These are phyloP conservation scores for Gymnocheta viridis DNA, from an alignment of 2,888 invertebrate species.

Conservation along the genomic window DNA sequence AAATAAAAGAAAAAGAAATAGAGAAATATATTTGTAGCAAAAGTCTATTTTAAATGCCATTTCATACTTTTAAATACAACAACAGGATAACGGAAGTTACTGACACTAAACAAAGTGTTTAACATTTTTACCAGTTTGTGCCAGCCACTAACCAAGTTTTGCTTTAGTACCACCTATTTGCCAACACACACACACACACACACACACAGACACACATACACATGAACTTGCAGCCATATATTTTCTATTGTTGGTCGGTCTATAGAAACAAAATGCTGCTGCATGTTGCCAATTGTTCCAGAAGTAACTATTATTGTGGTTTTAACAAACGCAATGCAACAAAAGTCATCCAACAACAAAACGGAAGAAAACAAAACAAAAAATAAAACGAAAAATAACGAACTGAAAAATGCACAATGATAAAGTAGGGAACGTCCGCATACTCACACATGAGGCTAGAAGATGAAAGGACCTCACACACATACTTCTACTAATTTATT, in stretches of 20 bases:
- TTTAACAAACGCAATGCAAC: constrained; percentile 72
- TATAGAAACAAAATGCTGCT: constrained; percentile 58
- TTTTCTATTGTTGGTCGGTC: constrained; percentile 42
- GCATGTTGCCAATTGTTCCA: constrained; percentile 58
- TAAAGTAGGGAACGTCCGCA: constrained; percentile 19
- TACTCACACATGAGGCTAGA: not conserved
- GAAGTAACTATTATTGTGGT: constrained; percentile 75
- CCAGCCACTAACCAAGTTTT: constrained; percentile 65
- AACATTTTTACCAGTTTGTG: constrained; percentile 75
- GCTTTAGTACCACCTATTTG: constrained; percentile 62
- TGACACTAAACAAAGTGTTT: constrained; percentile 81
- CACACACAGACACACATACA: not conserved
- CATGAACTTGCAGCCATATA: not conserved
- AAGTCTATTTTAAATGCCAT: constrained; percentile 69
- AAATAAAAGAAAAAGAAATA: not conserved
- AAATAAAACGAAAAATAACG: constrained; percentile 6
- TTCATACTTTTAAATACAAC: constrained; percentile 66
- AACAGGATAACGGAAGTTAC: constrained; percentile 76
- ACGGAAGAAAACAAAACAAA: constrained; percentile 69
- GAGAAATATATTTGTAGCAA: constrained; percentile 40
- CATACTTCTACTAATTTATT: constrained; percentile 53
- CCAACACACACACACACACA: constrained; percentile 9
- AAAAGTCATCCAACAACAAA: constrained; percentile 74
- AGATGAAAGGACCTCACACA: constrained; percentile 28
- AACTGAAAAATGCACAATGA: constrained; percentile 60